phyloP scores from a whole-genome alignment of 2,113 vertebrate species.

The Neolamprologus brichardi region DNA sequence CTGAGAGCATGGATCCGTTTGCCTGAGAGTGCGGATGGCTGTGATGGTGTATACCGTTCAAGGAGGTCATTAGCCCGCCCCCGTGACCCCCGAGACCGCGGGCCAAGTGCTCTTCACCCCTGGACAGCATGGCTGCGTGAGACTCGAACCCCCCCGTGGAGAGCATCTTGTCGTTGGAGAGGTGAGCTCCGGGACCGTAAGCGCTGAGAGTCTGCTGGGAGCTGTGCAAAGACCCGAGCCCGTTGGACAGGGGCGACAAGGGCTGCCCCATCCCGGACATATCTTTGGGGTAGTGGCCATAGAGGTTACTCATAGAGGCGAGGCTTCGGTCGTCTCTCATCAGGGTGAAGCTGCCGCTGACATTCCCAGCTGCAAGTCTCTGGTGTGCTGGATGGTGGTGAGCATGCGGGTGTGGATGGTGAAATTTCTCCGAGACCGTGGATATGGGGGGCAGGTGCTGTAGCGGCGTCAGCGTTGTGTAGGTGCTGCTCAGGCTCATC shows the following conservation, averaged over 20 bases:
- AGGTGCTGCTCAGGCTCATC: constrained; percentile 91
- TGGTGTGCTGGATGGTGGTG: constrained; percentile 88
- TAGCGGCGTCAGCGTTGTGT: constrained; percentile 92
- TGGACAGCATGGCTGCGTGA: constrained; percentile 88
- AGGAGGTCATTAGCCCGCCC: constrained; percentile 80
- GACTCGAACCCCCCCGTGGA: constrained; percentile 89
- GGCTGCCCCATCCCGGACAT: constrained; percentile 89
- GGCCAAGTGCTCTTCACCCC: constrained; percentile 87
- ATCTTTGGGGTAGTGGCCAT: constrained; percentile 94
- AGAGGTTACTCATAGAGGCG: constrained; percentile 91
- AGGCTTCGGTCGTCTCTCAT: constrained; percentile 93
- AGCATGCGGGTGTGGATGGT: constrained; percentile 85
- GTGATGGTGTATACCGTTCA: constrained; percentile 85
- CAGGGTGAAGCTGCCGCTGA: constrained; percentile 93
- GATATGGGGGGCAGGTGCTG: constrained; percentile 95
- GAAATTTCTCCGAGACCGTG: constrained; percentile 94
- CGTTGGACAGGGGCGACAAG: constrained; percentile 88
- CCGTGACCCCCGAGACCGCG: constrained; percentile 83
- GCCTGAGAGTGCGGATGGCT: constrained; percentile 82
- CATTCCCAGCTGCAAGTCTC: constrained; percentile 83
- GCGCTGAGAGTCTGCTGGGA: constrained; percentile 85
- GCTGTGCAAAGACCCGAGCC: constrained; percentile 87
- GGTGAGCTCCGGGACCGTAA: constrained; percentile 84
- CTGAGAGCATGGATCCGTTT: constrained; percentile 80
- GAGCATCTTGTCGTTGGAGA: constrained; percentile 91